Evolutionary conservation across 2,113 vertebrate species (phyloP).

Genomic region (Haliaeetus leucogaster): DNA sequence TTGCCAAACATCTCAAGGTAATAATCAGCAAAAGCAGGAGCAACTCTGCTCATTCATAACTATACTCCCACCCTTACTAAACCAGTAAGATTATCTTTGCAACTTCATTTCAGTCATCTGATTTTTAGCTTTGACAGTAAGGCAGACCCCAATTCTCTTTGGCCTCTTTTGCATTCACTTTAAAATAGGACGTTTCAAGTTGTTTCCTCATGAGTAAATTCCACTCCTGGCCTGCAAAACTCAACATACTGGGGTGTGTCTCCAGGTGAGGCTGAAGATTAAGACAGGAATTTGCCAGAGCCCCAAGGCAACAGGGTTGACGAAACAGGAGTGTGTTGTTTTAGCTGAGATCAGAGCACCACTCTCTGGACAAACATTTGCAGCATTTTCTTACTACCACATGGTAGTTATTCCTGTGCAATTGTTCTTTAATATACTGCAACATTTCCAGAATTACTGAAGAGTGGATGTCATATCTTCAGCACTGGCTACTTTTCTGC

Average conservation of each 20-base stretch:
- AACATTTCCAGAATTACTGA: background rate
- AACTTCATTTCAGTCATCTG: background rate
- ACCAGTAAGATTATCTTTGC: background rate
- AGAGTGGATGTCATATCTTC: background rate
- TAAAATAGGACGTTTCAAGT: background rate
- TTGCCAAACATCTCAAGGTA: background rate
- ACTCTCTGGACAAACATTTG: slow-evolving; percentile 22
- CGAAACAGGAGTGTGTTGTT: background rate
- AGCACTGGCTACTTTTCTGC: background rate
- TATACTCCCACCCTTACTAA: background rate
- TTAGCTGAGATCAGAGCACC: slow-evolving; percentile 39
- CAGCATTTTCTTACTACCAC: background rate
- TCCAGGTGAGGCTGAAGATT: background rate
- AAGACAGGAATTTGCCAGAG: background rate
- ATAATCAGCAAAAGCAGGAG: background rate
- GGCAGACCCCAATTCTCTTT: background rate
- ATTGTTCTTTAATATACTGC: background rate
- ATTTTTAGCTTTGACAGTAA: background rate
- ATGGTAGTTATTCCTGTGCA: background rate
- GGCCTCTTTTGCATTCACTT: background rate
- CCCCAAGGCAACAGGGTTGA: background rate
- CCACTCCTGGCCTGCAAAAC: background rate
- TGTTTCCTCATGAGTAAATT: slow-evolving; percentile 8
- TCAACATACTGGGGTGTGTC: background rate
- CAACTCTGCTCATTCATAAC: background rate